Base-by-base conservation (phyloP, 2,113 vertebrate species). In the Heterocephalus glaber region DNA sequence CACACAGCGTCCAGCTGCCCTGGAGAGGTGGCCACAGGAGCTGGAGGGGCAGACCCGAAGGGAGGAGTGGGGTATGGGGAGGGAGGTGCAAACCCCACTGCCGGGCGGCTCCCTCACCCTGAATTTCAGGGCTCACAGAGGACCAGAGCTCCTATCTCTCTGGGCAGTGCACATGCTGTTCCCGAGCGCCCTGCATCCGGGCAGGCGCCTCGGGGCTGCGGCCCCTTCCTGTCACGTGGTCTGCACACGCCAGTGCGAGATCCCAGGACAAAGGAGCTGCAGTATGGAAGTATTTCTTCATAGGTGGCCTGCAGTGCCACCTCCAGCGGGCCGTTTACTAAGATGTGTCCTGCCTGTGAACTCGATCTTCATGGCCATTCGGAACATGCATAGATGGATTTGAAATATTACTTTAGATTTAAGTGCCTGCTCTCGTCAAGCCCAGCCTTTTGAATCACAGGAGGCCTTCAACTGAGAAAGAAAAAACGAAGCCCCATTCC, bases 251-350 rank as follows among this genome's bases (percentile, higher is more conserved):
- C 0, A 33, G 11, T 10, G 35, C 24, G 6, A 49, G 28, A 9
- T 0, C 28, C 20, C 60, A 44, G 1, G 54, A 44, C 7, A 1
- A 4, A 35, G 47, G 52, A 47, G 28, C 47, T 1, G 28, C 33
- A 1, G 20, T 1, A 2, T n/a, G 26, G 13, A 1, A 2, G 0
- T 1, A 0, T 1, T 16, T 61, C 16, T 2, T 41, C 60, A 10
- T 26, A 0, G 4, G 6, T 3, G 24, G 0, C 86, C 49, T 74
- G 33, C 12, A 1, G 20, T 1, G 47, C 33, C 28, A 5, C 17
- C 6, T 41, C 12, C 52, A 2, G 17, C 4, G 5, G 13, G 28
- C n/a, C 56, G 1, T 35, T 16, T 33, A 14, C 11, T 1, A 24
- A 0, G 3, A 13, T 17, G 14, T 4, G 56, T 3, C 28, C 16